Evolutionary conservation across 1,140 invertebrate species (phyloP), one percentile per base, ranked within the genome.

Genomic region (Notospermus geniculatus): DNA sequence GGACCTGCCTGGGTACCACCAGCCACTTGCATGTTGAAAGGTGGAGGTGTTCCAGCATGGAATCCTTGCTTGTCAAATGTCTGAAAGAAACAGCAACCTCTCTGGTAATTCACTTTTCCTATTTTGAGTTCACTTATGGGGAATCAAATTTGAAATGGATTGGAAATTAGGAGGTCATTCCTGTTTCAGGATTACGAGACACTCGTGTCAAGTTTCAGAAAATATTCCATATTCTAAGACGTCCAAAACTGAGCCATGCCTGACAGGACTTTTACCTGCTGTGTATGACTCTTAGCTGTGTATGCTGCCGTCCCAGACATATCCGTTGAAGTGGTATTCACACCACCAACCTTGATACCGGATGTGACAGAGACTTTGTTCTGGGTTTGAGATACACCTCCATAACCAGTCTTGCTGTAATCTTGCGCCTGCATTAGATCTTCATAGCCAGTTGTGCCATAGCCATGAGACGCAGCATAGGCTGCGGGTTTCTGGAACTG

Each of bases 31-130:
- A 91, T 78, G 57, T 87, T 87, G 77, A 91, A 91, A 32, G 90
- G 90, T 29, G 90, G 90, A 27, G 90, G 90, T 39, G 90, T 91
- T 57, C 88, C 89, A 53, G 89, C 89, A 78, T 91, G 90, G 82
- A 91, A 91, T 71, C 87, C 88, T 77, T 90, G 88, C 82, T 92
- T 92, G 63, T 92, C 90, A 77, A 91, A 91, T 2, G 89, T 90
- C 90, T 92, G 61, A 54, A 72, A 69, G 56, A 11, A 32, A 61
- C 13, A 29, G 50, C 32, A 36, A 36, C 32, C 32, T n/a, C n/a
- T n/a, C n/a, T n/a, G n/a, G n/a, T n/a, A n/a, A n/a, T n/a, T n/a
- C n/a, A n/a, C n/a, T n/a, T n/a, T n/a, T n/a, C n/a, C n/a, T n/a
- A n/a, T n/a, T n/a, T n/a, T n/a, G n/a, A n/a, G n/a, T n/a, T n/a